Conservation (phyloP, 1,140 invertebrate species). For the Euwallacea similis region DNA sequence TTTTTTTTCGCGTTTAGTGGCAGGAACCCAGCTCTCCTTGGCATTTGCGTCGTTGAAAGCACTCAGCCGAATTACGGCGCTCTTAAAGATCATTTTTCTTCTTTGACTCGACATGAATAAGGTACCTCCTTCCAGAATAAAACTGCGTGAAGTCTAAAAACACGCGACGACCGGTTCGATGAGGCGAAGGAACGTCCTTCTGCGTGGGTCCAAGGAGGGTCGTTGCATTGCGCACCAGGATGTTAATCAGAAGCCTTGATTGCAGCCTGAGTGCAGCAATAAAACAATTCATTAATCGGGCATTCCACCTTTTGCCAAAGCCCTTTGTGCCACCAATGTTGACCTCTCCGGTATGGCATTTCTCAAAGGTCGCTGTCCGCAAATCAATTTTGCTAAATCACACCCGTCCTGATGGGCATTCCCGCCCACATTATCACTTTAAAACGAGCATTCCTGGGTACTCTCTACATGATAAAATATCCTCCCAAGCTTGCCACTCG, state of each 20-base stretch:
- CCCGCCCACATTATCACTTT: constrained; percentile 1
- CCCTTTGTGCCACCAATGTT: neutral
- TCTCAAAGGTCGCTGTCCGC: constrained; percentile 9
- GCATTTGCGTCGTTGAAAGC: constrained; percentile 17
- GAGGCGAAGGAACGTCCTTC: constrained; percentile 20
- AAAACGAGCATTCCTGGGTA: constrained; percentile 5
- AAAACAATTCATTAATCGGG: neutral
- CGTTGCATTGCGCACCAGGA: constrained; percentile 1
- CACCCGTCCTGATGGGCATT: neutral
- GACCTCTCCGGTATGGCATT: neutral
- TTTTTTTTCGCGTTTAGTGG: neutral
- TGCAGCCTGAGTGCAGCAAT: neutral
- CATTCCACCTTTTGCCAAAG: neutral
- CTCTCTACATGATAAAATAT: constrained; percentile 4
- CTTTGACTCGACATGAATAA: neutral
- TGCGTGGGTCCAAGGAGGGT: constrained; percentile 19
- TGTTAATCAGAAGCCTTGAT: neutral
- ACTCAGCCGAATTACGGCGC: constrained; percentile 15
- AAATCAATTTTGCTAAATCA: constrained; percentile 6
- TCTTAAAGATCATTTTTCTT: constrained; percentile 3
- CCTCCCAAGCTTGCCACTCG: neutral
- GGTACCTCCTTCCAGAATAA: neutral
- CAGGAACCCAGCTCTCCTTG: constrained; percentile 26
- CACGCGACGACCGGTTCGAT: constrained; percentile 14
- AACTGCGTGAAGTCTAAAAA: constrained; percentile 12